Base-by-base conservation (phyloP, 1,140 invertebrate genomes). In the Zaprionus nigranus region DNA sequence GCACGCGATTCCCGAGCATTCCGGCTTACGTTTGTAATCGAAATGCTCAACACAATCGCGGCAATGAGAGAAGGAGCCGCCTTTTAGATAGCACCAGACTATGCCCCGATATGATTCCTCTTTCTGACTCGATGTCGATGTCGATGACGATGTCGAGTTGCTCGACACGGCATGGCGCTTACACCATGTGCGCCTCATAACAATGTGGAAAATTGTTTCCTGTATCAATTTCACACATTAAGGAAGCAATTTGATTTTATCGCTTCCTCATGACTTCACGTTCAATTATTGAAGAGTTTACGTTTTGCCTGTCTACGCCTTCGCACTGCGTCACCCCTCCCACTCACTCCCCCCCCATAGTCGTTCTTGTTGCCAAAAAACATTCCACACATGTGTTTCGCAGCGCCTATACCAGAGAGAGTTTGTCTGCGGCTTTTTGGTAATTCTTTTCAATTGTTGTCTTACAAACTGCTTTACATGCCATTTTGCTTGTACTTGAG, bases 201-300 rank as follows among this genome's bases (percentile, higher is more conserved):
- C 87, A 91, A 91, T 91, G 88, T 83, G 87, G 87, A 91, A 91
- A 91, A 91, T 91, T 91, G 88, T 91, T 91, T 91, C 87, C 87
- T 87, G 88, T 91, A 91, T 91, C 88, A 91, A 91, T 91, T 91
- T 91, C 83, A 91, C 88, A 91, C 83, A 91, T 91, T 91, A 91
- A 91, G 87, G 87, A 91, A 91, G 83, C 88, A 87, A 91, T 91
- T 91, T 81, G 83, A 87, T 91, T 91, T 91, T 91, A 91, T 91
- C 88, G 83, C 81, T 91, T 91, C 87, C 88, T 91, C 85, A 88
- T 90, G 86, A 90, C 86, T 90, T 90, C 82, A 90, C 86, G 86
- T 90, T 90, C 85, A 88, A 88, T 88, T 90, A 88, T 88, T 90
- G 85, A 88, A 88, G 85, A 88, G 85, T 88, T 88, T 88, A 88